Base-by-base conservation (phyloP, 2,888 invertebrate genomes). In the Acronicta alni region DNA sequence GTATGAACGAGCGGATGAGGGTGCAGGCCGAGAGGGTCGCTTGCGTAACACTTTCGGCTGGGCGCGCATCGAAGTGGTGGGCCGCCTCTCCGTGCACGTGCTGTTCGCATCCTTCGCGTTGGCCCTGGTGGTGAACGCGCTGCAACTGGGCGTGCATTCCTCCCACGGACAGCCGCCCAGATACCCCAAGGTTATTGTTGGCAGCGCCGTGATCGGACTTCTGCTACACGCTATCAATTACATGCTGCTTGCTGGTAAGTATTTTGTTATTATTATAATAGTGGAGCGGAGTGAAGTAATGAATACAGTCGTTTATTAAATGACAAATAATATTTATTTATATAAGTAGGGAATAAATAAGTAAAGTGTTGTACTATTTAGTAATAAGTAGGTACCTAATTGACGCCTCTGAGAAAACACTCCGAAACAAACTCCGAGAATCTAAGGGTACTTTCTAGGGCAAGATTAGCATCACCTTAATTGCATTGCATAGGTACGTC, bases 1-100 rank as follows among this genome's bases (percentile, higher is more conserved):
- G 94, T 94, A 91, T 45, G 92, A 94, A 57, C 87, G 93, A 43
- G 92, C 93, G 0, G 94, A 94, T 65, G 94, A 93, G 84, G 80
- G 95, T 84, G 75, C 95, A 88, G 94, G 92, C 0, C 84, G 89
- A 5, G 97, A 97, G 73, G 94, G 98, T 72, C 96, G 96, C 58
- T 93, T 98, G 58, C 96, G 97, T 64, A 98, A 98, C 87, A 98
- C 98, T 0, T 98, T 98, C 80, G 98, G 98, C 9, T 98, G 98
- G 98, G 97, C 98, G 3, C 95, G 98, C 67, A 97, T 98, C 51
- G 98, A 98, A 80, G 97, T 98, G n/a, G 95, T 98, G 8, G 97
- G 97, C 41, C 96, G 97, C 93, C 90, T 98, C 42, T 96, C 97
- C 3, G 97, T 97, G 49, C 97, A 97, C 86, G 97, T 97, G 39